Evolutionary conservation across 2,113 vertebrate genomes (phyloP).

Genomic region (Hyperoodon ampullatus): DNA sequence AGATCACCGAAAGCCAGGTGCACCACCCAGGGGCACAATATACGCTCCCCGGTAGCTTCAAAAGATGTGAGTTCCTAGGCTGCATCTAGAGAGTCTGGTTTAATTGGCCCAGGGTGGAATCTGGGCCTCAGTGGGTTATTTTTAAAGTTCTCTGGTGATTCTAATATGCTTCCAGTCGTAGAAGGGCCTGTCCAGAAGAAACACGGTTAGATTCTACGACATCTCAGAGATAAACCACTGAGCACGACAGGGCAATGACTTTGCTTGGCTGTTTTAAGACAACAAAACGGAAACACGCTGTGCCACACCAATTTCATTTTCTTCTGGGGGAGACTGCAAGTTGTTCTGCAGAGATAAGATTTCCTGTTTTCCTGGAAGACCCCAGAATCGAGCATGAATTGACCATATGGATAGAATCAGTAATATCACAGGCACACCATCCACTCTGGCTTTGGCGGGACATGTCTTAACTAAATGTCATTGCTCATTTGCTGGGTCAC

Average conservation of each 20-base stretch:
- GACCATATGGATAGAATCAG: not conserved
- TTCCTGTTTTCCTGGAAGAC: not conserved
- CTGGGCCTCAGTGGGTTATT: not conserved
- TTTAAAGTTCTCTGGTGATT: not conserved
- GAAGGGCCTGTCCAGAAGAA: not conserved
- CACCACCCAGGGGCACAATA: too few relatives aligned
- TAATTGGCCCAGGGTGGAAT: not conserved
- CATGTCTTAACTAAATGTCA: not conserved
- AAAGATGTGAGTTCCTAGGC: not conserved
- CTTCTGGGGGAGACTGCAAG: not conserved
- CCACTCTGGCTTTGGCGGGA: not conserved
- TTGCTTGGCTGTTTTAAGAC: not conserved
- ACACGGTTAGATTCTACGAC: not conserved
- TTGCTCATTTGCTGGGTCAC: not conserved
- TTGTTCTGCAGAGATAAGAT: conserved; percentile 27
- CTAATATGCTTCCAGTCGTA: not conserved
- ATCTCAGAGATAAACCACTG: not conserved
- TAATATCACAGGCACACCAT: not conserved
- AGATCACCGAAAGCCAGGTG: not conserved
- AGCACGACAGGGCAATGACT: not conserved
- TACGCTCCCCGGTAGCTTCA: not conserved
- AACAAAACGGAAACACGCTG: not conserved
- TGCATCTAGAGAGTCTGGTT: not conserved
- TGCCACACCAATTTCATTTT: not conserved
- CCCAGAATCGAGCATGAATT: not conserved